Conservation (phyloP, 2,113 vertebrate genomes). For the Sprattus sprattus region DNA sequence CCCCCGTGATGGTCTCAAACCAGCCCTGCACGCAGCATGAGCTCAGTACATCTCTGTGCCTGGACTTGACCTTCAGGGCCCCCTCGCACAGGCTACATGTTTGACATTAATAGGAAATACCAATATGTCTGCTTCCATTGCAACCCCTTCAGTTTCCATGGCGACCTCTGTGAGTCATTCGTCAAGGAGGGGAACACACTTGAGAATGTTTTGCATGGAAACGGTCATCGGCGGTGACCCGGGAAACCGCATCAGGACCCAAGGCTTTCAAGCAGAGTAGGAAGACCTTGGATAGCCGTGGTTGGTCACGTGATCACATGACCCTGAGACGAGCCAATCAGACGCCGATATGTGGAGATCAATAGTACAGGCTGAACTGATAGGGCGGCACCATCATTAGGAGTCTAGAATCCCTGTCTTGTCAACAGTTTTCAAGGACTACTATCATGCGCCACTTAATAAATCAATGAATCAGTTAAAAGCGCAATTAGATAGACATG, state of each 20-base stretch:
- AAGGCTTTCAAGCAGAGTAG: neutral
- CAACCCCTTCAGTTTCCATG: conserved; percentile 44
- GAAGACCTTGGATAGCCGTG: neutral
- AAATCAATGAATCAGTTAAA: neutral
- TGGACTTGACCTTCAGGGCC: conserved; percentile 34
- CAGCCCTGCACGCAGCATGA: too few relatives aligned
- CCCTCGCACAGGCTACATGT: neutral
- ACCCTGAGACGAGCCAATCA: neutral
- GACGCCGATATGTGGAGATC: neutral
- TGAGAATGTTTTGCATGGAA: neutral
- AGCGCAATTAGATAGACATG: too few relatives aligned
- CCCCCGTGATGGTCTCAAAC: too few relatives aligned
- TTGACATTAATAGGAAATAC: conserved; percentile 43
- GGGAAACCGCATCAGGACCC: neutral
- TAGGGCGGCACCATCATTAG: neutral
- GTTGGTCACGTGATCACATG: neutral
- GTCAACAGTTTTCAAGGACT: neutral
- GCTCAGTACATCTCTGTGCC: neutral
- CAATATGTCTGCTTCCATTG: neutral
- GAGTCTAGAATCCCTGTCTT: neutral
- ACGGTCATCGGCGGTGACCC: too few relatives aligned
- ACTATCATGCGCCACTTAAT: neutral
- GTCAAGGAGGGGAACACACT: conserved; percentile 30
- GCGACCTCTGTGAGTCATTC: conserved; percentile 38
- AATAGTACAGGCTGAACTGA: neutral